These are phyloP conservation scores for Amaurobius ferox DNA, from an alignment of 2,888 invertebrate species.

Conservation along the genomic window DNA sequence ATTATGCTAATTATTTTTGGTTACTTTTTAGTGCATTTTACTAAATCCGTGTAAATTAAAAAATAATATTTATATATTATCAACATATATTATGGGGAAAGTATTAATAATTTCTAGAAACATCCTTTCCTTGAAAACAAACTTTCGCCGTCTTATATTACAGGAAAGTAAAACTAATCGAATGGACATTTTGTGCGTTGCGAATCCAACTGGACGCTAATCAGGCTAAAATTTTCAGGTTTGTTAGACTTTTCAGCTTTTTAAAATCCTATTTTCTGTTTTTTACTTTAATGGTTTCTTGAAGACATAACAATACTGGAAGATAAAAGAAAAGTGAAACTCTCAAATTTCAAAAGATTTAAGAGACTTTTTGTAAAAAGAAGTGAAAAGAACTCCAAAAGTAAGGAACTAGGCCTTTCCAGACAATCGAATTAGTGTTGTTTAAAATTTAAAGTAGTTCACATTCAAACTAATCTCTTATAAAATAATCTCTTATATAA, in stretches of 20 bases:
- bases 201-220: neutral
- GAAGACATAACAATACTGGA: neutral
- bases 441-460: no score
- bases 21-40: no score
- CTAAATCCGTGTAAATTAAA: no score
- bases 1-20: no score
- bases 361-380: no score
- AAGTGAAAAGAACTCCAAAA: no score
- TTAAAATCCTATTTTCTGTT: neutral
- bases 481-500: no score
- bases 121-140: neutral
- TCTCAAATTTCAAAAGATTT: neutral
- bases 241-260: neutral
- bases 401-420: no score
- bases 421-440: no score
- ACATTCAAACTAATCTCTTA: no score
- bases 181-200: neutral
- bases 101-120: neutral
- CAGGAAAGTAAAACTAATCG: neutral
- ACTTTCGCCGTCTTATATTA: neutral
- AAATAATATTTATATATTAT: no score
- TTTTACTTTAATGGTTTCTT: neutral
- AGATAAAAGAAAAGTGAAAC: neutral
- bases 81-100: no score
- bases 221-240: slow-evolving; percentile 4